Evolutionary conservation across 2,797 vertebrate genomes (phyloP).

Genomic region (Lepidocolaptes lacrymiger): DNA sequence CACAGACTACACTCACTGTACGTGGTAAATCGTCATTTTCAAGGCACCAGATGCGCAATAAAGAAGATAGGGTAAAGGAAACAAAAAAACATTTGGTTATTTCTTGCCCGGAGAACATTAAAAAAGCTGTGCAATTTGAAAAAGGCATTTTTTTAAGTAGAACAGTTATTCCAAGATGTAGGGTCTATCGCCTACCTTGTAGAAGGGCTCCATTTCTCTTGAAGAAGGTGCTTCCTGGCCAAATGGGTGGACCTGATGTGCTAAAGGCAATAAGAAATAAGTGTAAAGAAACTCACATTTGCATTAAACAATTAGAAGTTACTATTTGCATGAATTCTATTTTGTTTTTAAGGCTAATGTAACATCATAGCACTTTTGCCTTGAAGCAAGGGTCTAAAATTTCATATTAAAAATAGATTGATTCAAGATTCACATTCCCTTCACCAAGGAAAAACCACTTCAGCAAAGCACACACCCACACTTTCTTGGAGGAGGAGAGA

Average conservation of each 20-base stretch:
- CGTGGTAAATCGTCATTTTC: not conserved
- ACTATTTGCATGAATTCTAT: not conserved
- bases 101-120: not conserved
- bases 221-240: conserved; percentile 95
- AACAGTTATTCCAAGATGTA: not conserved
- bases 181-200: conserved; percentile 85
- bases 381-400: conserved; percentile 26
- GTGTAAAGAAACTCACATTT: conserved; percentile 21
- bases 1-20: conserved; percentile 33
- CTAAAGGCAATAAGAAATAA: conserved; percentile 70
- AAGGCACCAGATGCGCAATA: not conserved
- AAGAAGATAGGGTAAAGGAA: conserved; percentile 31
- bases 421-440: conserved; percentile 31
- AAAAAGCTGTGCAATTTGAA: conserved; percentile 1
- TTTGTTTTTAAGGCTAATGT: not conserved
- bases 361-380: not conserved
- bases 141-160: not conserved
- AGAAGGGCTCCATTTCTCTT: conserved; percentile 94
- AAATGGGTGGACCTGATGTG: conserved; percentile 91
- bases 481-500: not conserved
- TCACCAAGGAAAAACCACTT: conserved; percentile 2
- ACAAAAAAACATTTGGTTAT: conserved; percentile 20
- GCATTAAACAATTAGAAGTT: not conserved
- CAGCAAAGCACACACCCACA: not conserved
- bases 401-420: conserved; percentile 36